Conservation (phyloP, 2,888 invertebrate genomes). For the Phymatocera aterrima region DNA sequence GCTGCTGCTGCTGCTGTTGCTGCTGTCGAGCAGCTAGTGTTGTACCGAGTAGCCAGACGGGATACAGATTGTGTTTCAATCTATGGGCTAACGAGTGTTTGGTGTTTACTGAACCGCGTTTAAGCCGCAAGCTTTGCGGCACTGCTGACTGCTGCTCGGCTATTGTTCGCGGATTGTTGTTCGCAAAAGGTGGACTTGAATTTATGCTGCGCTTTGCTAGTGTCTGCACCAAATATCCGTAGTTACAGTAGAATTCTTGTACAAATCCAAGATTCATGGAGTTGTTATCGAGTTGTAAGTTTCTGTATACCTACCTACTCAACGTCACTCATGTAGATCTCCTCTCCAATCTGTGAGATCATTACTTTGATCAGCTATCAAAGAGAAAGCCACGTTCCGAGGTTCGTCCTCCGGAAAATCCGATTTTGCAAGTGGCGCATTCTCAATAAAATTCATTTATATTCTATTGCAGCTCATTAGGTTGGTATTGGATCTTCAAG, state of each 20-base stretch:
- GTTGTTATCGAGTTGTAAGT: not conserved
- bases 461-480: conserved; percentile 12
- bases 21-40: conserved; percentile 35
- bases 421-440: not conserved
- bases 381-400: conserved; percentile 5
- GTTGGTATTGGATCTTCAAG: not conserved
- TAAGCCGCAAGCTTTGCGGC: conserved; percentile 42
- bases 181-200: conserved; percentile 41
- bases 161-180: conserved; percentile 41
- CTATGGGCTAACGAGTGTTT: conserved; percentile 73
- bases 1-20: conserved; percentile 12
- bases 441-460: not conserved
- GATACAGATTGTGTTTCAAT: conserved; percentile 73
- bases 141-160: conserved; percentile 43
- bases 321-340: not conserved
- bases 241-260: not conserved
- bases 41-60: conserved; percentile 53
- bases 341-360: not conserved
- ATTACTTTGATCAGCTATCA: not conserved
- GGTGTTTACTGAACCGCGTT: conserved; percentile 73
- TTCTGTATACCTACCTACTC: not conserved
- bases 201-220: conserved; percentile 34
- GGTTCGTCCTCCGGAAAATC: not conserved
- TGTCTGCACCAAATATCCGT: conserved; percentile 10
- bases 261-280: conserved; percentile 2